Evolutionary conservation across 2,888 invertebrate species (phyloP), one percentile per base, ranked within the genome.

Genomic region (Drosophila aldrichi): DNA sequence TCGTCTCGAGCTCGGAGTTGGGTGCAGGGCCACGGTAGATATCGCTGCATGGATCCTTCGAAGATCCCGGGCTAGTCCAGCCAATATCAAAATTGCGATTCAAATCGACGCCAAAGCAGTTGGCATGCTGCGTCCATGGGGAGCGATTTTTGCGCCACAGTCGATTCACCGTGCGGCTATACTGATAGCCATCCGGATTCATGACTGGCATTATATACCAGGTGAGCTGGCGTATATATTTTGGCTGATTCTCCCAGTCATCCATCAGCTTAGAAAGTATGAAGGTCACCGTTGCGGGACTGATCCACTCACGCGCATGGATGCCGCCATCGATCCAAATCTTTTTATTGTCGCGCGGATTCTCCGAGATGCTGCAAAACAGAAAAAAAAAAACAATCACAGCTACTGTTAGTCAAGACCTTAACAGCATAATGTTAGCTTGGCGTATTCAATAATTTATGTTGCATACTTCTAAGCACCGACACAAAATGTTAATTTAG

Each of bases 251-350:
- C 36, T 95, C 94, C 91, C 95, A 96, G 77, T 95, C 95, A 67
- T 95, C 94, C 22, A 95, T 95, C 43, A 97, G 92, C 60, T 95
- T 94, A 85, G 96, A 94, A 9, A 97, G 95, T 57, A 97, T 94
- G 91, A 95, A 97, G 0, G 97, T 96, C 3, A 96, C 96, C 0
- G 96, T 95, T 0, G 97, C 96, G 0, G 96, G 95, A 46, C 96
- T 96, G 82, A 97, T 96, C 97, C 97, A 98, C 94, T 98, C 98
- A 32, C 98, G 95, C 0, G 97, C 96, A 88, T 97, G 97, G 63
- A 97, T 97, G 12, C 97, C 96, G 0, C 95, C 96, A 81, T 96
- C 96, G 44, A 96, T 93, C 96, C 96, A 96, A 2, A 96, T 94
- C 4, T 95, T 96, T n/a, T 94, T 93, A 60, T 95, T 95, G 5